Conservation (phyloP, 2,113 vertebrate species). For the Gymnarchus niloticus region DNA sequence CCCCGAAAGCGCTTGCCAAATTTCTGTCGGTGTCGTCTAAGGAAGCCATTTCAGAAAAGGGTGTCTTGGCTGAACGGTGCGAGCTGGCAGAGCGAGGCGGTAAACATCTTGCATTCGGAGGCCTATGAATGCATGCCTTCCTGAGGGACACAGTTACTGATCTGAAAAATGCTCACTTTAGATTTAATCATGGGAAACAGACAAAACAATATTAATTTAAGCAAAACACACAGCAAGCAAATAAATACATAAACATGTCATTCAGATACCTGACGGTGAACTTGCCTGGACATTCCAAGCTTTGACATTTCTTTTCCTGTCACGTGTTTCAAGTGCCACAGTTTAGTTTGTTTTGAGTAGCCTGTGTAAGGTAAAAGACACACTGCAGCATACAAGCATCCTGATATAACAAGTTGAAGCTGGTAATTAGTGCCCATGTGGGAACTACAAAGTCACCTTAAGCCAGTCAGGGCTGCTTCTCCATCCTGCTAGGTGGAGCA, state of each 20-base stretch:
- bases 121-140: background rate
- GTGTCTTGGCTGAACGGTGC: slow-evolving; percentile 55
- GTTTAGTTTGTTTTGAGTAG: background rate
- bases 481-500: slow-evolving; percentile 62
- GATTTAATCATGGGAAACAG: background rate
- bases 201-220: background rate
- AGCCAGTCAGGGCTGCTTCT: slow-evolving; percentile 59
- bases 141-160: background rate
- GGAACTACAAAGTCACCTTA: slow-evolving; percentile 61
- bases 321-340: background rate
- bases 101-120: slow-evolving; percentile 51
- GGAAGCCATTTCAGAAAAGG: slow-evolving; percentile 55
- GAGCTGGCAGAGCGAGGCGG: slow-evolving; percentile 61
- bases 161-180: slow-evolving; percentile 7
- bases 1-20: slow-evolving; percentile 52
- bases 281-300: background rate
- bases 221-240: background rate
- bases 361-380: background rate
- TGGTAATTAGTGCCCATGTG: slow-evolving; percentile 65
- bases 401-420: slow-evolving; percentile 49
- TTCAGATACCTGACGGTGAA: background rate
- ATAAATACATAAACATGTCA: background rate
- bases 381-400: slow-evolving; percentile 42
- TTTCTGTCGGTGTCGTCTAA: slow-evolving; percentile 54
- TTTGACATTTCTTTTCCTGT: background rate